Base-by-base conservation (phyloP, 92 coral and sea anemone species). In the Micromussa lordhowensis region DNA sequence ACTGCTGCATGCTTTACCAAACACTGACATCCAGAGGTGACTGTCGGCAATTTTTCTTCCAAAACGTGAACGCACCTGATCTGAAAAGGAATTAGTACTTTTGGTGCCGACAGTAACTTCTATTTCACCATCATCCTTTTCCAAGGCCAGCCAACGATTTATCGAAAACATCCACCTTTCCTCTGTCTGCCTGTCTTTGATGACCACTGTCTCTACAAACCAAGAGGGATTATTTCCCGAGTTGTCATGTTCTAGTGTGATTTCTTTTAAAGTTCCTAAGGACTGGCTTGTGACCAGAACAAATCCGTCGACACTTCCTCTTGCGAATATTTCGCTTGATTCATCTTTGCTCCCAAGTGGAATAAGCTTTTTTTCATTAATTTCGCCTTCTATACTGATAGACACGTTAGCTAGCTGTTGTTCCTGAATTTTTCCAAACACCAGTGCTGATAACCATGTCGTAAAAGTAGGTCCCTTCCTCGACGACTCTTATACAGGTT, bases 1-100 rank as follows among this genome's bases (percentile, higher is more conserved):
- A 51, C 75, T 86, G 40, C 81, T 80, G 19, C 82, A 81, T 18
- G 91, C 79, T 55, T 92, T 92, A 0, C 93, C 87, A 29, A 75
- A 30, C 10, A 87, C 91, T 3, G 95, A 92, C 26, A 92, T n/a
- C 95, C 95, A 93, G n/a, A 93, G 57, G 40, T 93, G 95, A 44
- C 90, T 78, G 38, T 93, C 95, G 17, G 87, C 81, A 68, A 90
- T 59, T 26, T 91, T 80, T 36, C 90, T 79, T 38, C 91, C 85
- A 55, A 88, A 73, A 2, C 89, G 78, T n/a, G 88, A 81, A 30
- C 83, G 86, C 59, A 92, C 74, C 36, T 71, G 76, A 58, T 75
- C 68, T 51, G 90, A 83, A 68, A 92, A 92, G 53, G 88, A 59
- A 5, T 15, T 29, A 6, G 44, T 4, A 14, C 58, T 63, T 17